Base-by-base conservation (phyloP, 2,113 vertebrate species). In the Oreochromis aureus region DNA sequence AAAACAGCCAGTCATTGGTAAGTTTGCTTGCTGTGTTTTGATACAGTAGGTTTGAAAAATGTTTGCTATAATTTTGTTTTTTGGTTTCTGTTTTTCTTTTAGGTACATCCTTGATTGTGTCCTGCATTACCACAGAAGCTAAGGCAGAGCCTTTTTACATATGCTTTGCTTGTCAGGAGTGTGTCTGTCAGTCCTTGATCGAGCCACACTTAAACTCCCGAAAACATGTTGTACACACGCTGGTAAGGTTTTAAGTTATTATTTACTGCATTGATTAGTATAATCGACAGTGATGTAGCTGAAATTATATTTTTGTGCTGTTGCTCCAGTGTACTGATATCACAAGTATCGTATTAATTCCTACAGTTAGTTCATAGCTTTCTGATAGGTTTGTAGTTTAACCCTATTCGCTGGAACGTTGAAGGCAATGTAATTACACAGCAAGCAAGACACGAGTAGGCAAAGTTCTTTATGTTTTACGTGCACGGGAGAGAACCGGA, bases 81-180 rank as follows among this genome's bases (percentile, higher is more conserved):
- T 55, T 13, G 2, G 3, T 46, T 27, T 39, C 59, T 41, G 27
- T 48, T 24, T 34, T n/a, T 83, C 2, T 48, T 46, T 55, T 16
- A 94, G 93, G 93, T 41, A 10, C 71, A 4, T 7, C 89, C 32
- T 78, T 93, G 63, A 63, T 95, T 44, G 88, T 94, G 78, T 39
- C 79, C 1, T 94, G 85, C 12, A 1, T 92, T 87, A 69, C 63
- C 90, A 78, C 80, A 10, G 3, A 78, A 27, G 6, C 1, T 10
- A 5, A 27, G 1, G 3, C 4, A 0, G 6, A 87, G 1, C 58
- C 89, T 2, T 1, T 94, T 22, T 90, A 89, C 24, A 1, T 95
- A 15, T 96, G 95, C 81, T 93, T 93, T 13, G 93, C 91, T 10
- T 96, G 95, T 87, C 5, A 76, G 48, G 88, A 93, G 1, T 61